These are phyloP conservation scores for Sorex maritimensis DNA, from an alignment of 2,797 vertebrate species.

Conservation along the genomic window DNA sequence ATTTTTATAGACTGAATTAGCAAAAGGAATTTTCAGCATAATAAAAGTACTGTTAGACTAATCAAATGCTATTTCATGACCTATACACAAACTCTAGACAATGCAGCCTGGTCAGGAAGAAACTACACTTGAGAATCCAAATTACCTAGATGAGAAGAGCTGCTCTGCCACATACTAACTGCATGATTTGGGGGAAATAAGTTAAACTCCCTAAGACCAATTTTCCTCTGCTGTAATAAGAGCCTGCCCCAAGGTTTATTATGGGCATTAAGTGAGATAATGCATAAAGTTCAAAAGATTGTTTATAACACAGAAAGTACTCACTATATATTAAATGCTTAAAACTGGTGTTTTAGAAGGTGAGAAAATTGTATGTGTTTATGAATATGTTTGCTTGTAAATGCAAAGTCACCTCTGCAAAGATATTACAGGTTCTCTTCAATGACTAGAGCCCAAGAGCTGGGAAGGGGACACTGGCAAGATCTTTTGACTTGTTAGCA, in stretches of 20 bases:
- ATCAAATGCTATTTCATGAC: neutral
- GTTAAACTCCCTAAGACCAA: neutral
- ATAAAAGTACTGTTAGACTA: slow-evolving; percentile 19
- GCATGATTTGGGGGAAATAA: neutral
- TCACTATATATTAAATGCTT: slow-evolving; percentile 15
- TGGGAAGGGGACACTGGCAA: neutral
- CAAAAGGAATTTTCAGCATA: slow-evolving; percentile 39
- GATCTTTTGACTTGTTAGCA: neutral
- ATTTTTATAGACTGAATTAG: slow-evolving; percentile 59
- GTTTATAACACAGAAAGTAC: neutral
- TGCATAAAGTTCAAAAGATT: neutral
- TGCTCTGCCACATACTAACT: neutral
- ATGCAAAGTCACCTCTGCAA: neutral
- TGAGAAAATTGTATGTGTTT: neutral
- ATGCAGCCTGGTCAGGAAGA: neutral
- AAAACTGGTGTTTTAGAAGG: slow-evolving; percentile 29
- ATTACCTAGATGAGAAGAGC: neutral
- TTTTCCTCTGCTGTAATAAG: slow-evolving; percentile 21
- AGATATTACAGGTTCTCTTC: neutral
- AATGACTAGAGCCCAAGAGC: neutral
- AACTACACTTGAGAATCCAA: neutral
- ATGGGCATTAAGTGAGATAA: slow-evolving; percentile 34
- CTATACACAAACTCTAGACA: neutral
- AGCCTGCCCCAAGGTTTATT: neutral
- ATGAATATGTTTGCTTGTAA: neutral